A percentile compares a stretch with the other conserved stretches of the same genome.
Evolutionary conservation across 2,797 vertebrate genomes (phyloP).

Genomic region (Picus viridis): DNA sequence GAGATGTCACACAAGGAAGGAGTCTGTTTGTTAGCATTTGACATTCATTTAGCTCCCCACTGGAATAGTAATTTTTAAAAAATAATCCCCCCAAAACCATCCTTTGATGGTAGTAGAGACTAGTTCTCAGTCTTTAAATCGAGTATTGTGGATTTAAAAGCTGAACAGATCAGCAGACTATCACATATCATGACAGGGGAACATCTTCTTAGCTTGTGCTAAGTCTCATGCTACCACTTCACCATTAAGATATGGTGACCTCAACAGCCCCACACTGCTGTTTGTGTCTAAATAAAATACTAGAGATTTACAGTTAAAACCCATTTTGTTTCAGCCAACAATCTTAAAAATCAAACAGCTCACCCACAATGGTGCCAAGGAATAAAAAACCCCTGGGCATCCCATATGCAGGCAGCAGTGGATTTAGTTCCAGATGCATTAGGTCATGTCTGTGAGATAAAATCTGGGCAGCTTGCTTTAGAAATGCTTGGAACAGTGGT

Average conservation of each 20-base stretch:
- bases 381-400: not conserved
- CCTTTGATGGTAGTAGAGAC: not conserved
- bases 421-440: not conserved
- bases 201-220: not conserved
- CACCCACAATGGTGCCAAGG: not conserved
- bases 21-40: not conserved
- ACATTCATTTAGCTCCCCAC: not conserved
- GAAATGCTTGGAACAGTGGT: not conserved
- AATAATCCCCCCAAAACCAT: not conserved
- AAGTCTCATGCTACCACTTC: not conserved
- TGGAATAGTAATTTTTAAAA: not conserved
- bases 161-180: slow-evolving; percentile 43
- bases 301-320: not conserved
- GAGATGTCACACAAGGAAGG: not conserved
- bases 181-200: slow-evolving; percentile 28
- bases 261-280: not conserved
- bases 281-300: not conserved
- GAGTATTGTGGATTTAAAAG: slow-evolving; percentile 36
- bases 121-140: slow-evolving; percentile 40
- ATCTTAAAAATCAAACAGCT: not conserved
- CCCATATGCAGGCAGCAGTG: not conserved
- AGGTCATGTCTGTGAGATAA: not conserved
- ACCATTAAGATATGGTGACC: not conserved
- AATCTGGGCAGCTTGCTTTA: not conserved
- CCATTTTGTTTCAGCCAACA: not conserved